phyloP scores from a whole-genome alignment of 2,797 vertebrate species.

The Rhabdophis nuchalis region DNA sequence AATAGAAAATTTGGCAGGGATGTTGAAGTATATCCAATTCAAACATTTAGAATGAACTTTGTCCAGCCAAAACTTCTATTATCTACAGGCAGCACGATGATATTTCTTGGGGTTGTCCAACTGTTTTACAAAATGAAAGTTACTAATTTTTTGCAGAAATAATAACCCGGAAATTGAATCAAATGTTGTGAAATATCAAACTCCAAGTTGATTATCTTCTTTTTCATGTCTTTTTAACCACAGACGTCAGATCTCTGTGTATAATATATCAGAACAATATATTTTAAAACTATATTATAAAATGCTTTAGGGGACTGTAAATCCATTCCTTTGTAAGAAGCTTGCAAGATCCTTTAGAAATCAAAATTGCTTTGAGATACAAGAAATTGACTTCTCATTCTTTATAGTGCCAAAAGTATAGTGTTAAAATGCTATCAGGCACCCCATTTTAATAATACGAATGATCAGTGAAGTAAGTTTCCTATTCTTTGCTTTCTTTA shows the following conservation, averaged over 20 bases:
- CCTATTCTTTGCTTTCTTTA: background rate
- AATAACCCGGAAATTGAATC: background rate
- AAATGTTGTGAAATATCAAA: background rate
- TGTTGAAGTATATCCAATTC: background rate
- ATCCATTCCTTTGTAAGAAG: background rate
- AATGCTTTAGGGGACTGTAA: background rate
- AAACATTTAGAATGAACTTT: background rate
- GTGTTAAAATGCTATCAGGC: background rate
- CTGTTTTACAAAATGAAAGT: background rate
- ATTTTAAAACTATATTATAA: background rate
- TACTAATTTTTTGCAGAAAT: background rate
- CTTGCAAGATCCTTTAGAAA: background rate
- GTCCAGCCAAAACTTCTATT: no score
- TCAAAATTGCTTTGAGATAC: background rate
- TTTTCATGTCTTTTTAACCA: background rate
- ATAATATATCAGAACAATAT: background rate
- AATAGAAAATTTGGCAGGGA: background rate
- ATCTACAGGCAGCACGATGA: background rate
- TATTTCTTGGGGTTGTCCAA: background rate
- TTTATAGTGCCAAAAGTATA: background rate
- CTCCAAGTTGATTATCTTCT: background rate
- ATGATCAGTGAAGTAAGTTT: constrained; percentile 6
- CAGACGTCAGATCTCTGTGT: background rate
- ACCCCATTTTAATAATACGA: background rate
- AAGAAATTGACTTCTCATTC: background rate